Conservation (phyloP, 2,797 vertebrate genomes). For the Nyctalus aviator region DNA sequence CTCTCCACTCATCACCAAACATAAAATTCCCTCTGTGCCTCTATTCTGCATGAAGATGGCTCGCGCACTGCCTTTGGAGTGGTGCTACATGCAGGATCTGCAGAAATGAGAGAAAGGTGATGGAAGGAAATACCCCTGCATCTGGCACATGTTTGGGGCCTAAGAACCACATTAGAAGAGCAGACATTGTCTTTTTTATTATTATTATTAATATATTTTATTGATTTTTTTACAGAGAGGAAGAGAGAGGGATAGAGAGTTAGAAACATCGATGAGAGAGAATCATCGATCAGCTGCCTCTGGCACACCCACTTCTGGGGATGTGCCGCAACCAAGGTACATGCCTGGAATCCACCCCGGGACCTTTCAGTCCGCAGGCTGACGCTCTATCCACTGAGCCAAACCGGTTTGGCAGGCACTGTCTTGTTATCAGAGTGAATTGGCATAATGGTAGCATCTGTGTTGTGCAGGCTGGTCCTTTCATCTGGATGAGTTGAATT, state of each 20-base stretch:
- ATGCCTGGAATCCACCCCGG: no score
- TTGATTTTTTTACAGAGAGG: no score
- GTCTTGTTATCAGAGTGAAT: background rate
- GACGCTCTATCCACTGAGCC: no score
- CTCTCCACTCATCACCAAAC: background rate
- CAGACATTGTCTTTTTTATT: background rate
- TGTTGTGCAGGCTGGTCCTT: background rate
- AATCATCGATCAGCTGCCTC: no score
- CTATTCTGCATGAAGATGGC: background rate
- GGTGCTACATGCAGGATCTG: background rate
- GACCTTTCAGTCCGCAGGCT: no score
- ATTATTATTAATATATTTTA: no score
- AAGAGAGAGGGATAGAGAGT: no score
- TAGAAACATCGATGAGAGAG: no score
- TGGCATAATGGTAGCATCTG: accelerated
- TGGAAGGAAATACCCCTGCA: background rate
- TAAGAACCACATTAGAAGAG: background rate
- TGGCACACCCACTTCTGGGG: no score
- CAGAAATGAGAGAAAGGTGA: no score
- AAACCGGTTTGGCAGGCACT: no score
- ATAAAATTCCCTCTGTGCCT: background rate
- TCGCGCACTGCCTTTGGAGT: background rate
- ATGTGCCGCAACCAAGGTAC: no score
- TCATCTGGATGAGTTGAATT: background rate
- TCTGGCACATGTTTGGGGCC: background rate